Conservation (phyloP, 23 tunicate genomes). For the Phallusia fumigata region DNA sequence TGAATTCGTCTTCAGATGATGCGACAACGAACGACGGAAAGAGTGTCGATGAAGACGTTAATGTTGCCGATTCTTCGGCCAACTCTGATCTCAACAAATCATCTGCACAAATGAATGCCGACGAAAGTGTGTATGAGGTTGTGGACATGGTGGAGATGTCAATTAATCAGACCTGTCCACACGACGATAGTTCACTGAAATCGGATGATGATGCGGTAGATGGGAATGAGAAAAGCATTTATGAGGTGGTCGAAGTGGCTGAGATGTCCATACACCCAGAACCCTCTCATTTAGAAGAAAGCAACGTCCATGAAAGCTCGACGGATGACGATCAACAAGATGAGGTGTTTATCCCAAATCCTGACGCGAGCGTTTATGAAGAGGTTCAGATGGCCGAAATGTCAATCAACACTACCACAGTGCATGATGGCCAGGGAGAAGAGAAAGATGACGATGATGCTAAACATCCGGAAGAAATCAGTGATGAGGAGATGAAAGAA, state of each 20-base stretch:
- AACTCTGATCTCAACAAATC: neutral
- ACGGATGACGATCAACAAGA: neutral
- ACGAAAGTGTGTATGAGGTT: constrained; percentile 38
- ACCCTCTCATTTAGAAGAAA: neutral
- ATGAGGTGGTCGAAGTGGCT: constrained; percentile 9
- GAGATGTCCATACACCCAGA: neutral
- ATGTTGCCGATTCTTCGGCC: constrained; percentile 28
- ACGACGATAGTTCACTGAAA: neutral
- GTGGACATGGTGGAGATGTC: constrained; percentile 54
- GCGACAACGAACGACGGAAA: constrained; percentile 8
- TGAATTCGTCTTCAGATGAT: neutral
- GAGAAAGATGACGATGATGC: neutral
- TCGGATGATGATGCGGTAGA: neutral
- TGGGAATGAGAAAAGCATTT: neutral
- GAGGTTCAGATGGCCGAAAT: constrained; percentile 46
- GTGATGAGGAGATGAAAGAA: constrained; percentile 9
- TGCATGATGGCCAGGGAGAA: neutral
- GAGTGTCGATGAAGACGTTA: constrained; percentile 25
- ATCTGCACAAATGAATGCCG: neutral
- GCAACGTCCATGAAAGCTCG: neutral
- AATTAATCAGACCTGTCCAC: constrained; percentile 5
- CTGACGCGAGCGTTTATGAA: constrained; percentile 28
- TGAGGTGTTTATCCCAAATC: neutral
- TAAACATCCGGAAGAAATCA: neutral
- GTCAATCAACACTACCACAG: constrained; percentile 13